Conservation (phyloP, 2,888 invertebrate genomes). For the Pollenia angustigena region DNA sequence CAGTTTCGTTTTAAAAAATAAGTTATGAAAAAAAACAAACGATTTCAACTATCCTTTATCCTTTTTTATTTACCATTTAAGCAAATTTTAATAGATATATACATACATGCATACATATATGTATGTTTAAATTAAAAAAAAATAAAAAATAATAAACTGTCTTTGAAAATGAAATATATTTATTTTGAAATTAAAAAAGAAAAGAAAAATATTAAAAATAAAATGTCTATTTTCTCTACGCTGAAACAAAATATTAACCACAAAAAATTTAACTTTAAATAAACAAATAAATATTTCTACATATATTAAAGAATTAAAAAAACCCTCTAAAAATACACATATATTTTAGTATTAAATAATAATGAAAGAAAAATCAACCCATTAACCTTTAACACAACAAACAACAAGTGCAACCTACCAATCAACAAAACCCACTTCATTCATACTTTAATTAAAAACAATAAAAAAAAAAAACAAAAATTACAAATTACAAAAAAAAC, state of each 20-base stretch:
- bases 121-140: slow-evolving; percentile 36
- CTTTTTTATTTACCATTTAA: slow-evolving; percentile 60
- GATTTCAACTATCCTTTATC: slow-evolving; percentile 52
- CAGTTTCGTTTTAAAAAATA: slow-evolving; percentile 41
- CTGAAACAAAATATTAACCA: slow-evolving; percentile 49
- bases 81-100: slow-evolving; percentile 15
- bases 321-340: slow-evolving; percentile 28
- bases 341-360: slow-evolving; percentile 65
- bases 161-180: slow-evolving; percentile 41
- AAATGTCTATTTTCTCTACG: slow-evolving; percentile 72
- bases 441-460: slow-evolving; percentile 46
- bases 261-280: slow-evolving; percentile 2
- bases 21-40: slow-evolving; percentile 31
- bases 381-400: slow-evolving; percentile 44
- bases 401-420: slow-evolving; percentile 68
- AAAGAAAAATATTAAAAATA: slow-evolving; percentile 38
- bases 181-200: slow-evolving; percentile 57
- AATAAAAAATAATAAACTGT: slow-evolving; percentile 41
- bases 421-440: slow-evolving; percentile 70
- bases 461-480: slow-evolving; percentile 25
- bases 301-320: slow-evolving; percentile 11
- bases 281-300: slow-evolving; percentile 27
- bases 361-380: slow-evolving; percentile 16
- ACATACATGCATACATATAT: slow-evolving; percentile 15
- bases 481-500: slow-evolving; percentile 22